A percentile compares a stretch with the other conserved stretches of the same genome.
Conservation (phyloP, 2,113 vertebrate genomes). For the Casuarius casuarius region DNA sequence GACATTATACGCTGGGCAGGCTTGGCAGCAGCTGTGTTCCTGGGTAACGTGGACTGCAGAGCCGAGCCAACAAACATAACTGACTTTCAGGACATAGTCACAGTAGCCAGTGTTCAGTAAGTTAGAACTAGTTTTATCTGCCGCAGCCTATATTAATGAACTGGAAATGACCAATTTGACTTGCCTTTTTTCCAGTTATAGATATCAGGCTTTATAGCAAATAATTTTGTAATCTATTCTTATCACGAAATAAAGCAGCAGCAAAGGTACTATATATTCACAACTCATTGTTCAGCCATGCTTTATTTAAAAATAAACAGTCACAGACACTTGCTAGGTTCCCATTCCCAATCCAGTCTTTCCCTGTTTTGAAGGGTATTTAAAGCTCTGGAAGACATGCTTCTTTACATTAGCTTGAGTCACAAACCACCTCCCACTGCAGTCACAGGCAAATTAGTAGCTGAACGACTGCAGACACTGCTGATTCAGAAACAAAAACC, state of each 20-base stretch:
- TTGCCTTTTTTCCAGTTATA: neutral
- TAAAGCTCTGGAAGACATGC: conserved; percentile 10
- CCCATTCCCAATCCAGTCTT: conserved; percentile 10
- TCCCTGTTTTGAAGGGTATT: conserved; percentile 38
- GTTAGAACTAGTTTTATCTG: neutral
- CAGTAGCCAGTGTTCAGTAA: neutral
- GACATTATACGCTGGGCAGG: neutral
- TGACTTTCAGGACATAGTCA: neutral
- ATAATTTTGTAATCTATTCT: conserved; percentile 47
- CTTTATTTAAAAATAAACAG: conserved; percentile 21
- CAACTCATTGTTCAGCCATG: conserved; percentile 52
- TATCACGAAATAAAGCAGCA: conserved; percentile 59
- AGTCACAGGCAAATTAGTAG: neutral
- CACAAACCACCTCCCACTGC: neutral
- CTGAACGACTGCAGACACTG: neutral
- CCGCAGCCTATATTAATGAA: neutral
- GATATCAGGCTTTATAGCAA: conserved; percentile 48
- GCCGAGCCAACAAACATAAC: neutral
- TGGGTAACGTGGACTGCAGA: neutral
- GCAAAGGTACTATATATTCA: conserved; percentile 42
- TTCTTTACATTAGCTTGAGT: neutral
- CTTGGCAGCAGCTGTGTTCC: neutral
- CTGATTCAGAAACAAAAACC: neutral
- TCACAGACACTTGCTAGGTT: conserved; percentile 22
- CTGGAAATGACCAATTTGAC: conserved; percentile 17